Conservation (phyloP, 2,888 invertebrate species). For the Horisme vitalbata region DNA sequence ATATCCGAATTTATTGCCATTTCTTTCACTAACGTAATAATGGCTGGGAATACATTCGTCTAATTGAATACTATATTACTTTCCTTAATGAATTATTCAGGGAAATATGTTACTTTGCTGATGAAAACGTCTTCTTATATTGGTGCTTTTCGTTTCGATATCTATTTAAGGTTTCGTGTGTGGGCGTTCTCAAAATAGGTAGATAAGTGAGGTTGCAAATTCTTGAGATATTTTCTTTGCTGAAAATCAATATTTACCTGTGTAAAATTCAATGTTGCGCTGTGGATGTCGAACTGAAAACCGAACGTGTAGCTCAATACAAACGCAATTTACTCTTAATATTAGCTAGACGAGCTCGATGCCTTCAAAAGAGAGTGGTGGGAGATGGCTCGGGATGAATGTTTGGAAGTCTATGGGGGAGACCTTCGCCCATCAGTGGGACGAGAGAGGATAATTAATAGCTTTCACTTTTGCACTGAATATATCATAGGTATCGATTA, state of each 20-base stretch:
- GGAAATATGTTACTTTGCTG: slow-evolving; percentile 31
- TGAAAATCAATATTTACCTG: slow-evolving; percentile 45
- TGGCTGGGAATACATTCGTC: slow-evolving; percentile 42
- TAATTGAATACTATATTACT: slow-evolving; percentile 45
- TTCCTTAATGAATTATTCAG: slow-evolving; percentile 36
- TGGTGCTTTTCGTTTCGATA: slow-evolving; percentile 38
- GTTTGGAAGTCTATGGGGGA: too few species aligned
- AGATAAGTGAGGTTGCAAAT: slow-evolving; percentile 33
- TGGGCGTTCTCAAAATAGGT: slow-evolving; percentile 7
- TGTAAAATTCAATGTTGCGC: slow-evolving; percentile 41
- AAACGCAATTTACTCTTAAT: slow-evolving; percentile 6
- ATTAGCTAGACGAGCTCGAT: too few species aligned
- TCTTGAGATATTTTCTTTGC: slow-evolving; percentile 41
- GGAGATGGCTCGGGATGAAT: too few species aligned
- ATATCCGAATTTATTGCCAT: slow-evolving; percentile 47
- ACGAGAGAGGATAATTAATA: too few species aligned
- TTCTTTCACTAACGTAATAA: slow-evolving; percentile 41
- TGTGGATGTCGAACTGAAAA: slow-evolving; percentile 33
- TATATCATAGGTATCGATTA: too few species aligned
- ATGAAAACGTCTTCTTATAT: slow-evolving; percentile 29
- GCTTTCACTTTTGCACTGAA: too few species aligned
- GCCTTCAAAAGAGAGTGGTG: too few species aligned
- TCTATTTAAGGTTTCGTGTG: neutral
- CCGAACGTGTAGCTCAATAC: slow-evolving; percentile 18
- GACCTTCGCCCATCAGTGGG: too few species aligned